phyloP scores from a whole-genome alignment of 92 coral and sea anemone genomes.

The Metridium senile region DNA sequence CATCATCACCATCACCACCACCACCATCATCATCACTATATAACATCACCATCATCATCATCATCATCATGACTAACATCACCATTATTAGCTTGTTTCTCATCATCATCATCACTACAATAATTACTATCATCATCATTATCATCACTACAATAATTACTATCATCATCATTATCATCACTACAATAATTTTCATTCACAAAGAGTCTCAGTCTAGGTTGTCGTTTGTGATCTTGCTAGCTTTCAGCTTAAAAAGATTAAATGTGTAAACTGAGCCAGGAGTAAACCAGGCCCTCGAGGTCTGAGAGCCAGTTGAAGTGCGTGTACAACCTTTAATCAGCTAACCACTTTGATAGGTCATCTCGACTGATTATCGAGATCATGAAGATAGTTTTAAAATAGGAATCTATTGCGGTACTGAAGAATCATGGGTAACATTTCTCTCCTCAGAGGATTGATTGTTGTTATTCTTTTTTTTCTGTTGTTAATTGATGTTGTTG shows the following conservation, averaged over 20 bases:
- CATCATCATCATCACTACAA: background rate
- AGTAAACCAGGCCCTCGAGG: background rate
- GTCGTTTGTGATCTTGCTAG: no score
- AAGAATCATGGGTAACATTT: no score
- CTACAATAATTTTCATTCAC: no score
- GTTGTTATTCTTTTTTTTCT: no score
- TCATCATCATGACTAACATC: background rate
- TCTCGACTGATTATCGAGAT: background rate
- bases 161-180: background rate
- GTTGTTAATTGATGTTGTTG: no score
- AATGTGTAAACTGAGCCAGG: background rate
- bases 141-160: background rate
- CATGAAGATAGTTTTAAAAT: background rate
- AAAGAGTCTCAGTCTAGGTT: no score
- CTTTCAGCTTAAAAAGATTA: background rate
- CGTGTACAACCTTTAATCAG: background rate
- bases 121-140: background rate
- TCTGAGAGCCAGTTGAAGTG: no score
- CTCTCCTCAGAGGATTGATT: no score
- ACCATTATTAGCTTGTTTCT: background rate
- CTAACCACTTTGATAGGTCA: background rate
- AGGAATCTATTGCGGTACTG: background rate
- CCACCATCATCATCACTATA: background rate
- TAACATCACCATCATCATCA: background rate
- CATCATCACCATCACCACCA: background rate